These are phyloP conservation scores for Ophion ventricosus DNA, from an alignment of 2,888 invertebrate species.

Conservation along the genomic window DNA sequence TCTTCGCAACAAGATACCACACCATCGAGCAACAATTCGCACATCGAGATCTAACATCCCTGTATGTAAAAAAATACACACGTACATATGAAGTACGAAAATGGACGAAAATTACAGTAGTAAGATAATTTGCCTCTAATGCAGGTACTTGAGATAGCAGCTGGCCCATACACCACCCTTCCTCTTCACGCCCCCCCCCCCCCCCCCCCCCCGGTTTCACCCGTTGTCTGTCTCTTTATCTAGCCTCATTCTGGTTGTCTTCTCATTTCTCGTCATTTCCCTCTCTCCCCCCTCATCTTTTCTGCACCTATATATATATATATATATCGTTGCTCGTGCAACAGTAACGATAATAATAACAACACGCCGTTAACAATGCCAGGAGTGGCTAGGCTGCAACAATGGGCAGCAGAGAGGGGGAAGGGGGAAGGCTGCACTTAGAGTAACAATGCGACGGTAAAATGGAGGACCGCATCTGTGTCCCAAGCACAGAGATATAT, in stretches of 20 bases:
- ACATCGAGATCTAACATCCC: not conserved
- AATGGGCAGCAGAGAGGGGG: conserved; percentile 48
- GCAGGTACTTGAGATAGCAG: conserved; percentile 77
- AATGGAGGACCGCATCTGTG: conserved; percentile 81
- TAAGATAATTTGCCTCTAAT: conserved; percentile 80
- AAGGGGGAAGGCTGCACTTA: conserved; percentile 77
- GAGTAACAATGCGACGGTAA: conserved; percentile 81
- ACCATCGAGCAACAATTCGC: not conserved
- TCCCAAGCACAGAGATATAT: conserved; percentile 65
- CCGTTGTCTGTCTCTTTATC: conserved; percentile 16
- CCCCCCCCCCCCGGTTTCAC: conserved; percentile 11
- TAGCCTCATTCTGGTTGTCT: conserved; percentile 38
- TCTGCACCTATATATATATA: conserved; percentile 31
- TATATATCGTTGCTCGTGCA: conserved; percentile 68
- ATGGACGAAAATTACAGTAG: conserved; percentile 67
- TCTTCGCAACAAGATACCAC: not conserved
- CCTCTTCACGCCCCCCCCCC: conserved; percentile 3
- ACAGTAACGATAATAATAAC: conserved; percentile 82
- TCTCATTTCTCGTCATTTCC: conserved; percentile 29
- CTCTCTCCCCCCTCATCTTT: conserved; percentile 10
- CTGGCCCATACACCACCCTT: conserved; percentile 66
- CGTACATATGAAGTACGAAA: conserved; percentile 22
- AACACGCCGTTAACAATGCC: conserved; percentile 80
- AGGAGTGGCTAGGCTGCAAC: conserved; percentile 70
- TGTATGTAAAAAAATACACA: not conserved